phyloP scores from a whole-genome alignment of 2,797 vertebrate genomes.

The Bradypodion ventrale region DNA sequence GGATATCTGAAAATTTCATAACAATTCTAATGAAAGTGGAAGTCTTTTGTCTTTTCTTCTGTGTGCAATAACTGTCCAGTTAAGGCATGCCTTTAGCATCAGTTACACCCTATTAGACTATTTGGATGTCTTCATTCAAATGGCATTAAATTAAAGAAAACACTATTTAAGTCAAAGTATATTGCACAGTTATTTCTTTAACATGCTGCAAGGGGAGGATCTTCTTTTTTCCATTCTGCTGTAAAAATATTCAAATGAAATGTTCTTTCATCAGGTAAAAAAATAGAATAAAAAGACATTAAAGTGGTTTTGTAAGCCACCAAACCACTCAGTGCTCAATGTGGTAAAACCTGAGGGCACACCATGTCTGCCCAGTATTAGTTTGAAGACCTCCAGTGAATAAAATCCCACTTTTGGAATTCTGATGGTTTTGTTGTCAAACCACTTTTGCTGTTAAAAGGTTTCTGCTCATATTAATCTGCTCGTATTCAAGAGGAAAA shows the following conservation, averaged over 20 bases:
- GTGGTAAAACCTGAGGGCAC: neutral
- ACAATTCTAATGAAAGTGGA: too few relatives aligned
- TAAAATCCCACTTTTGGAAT: neutral
- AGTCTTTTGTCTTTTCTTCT: neutral
- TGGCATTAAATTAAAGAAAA: neutral
- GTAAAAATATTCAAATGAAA: neutral
- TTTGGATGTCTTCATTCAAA: neutral
- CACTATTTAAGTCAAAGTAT: neutral
- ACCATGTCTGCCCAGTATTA: too few relatives aligned
- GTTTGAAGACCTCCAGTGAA: too few relatives aligned
- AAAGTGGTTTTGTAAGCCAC: neutral
- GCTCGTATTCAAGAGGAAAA: neutral
- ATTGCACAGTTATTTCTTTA: neutral
- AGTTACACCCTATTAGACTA: neutral
- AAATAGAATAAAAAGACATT: neutral
- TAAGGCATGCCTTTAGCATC: neutral
- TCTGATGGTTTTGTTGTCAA: neutral
- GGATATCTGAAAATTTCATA: too few relatives aligned
- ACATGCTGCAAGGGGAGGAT: neutral
- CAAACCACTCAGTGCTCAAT: neutral
- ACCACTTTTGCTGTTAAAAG: neutral
- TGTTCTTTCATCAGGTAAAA: neutral
- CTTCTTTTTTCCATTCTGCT: neutral
- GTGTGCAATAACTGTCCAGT: too few relatives aligned
- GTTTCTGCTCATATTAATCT: too few relatives aligned